Evolutionary conservation across 1,140 invertebrate genomes (phyloP), one percentile per base, ranked within the genome.

Genomic region (Tetraneura akinire): DNA sequence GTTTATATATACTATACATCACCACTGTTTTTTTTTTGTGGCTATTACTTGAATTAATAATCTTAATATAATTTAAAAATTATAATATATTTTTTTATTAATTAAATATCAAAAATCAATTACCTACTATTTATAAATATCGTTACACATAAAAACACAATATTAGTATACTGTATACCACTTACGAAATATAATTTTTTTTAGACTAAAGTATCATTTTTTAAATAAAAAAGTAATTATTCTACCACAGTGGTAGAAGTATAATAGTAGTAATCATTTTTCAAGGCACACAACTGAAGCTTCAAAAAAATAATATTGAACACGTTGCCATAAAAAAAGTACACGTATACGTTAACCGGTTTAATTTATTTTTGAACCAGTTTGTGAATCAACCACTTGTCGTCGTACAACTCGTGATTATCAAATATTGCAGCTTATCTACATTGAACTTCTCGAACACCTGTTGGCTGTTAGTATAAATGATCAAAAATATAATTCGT

Each of bases 301-400:
- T 60, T 45, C 37, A 18, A 42, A 55, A 60, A 66, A 66, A 37
- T 37, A 66, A 78, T 10, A 37, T 45, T 62, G 55, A 78, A 62
- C 37, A 62, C 71, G 55, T 78, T 42, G 42, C 74, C 23, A 78
- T 78, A 45, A 62, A 78, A n/a, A 62, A 78, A 45, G 37, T 78
- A 60, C 37, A 60, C 37, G 74, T 78, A 57, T 62, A 78, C 13
- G 37, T 57, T n/a, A 60, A 78, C 74, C 74, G 74, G 74, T 78
- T 78, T 78, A 78, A 62, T 78, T 62, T 78, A 78, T 78, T 78
- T 78, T 78, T 62, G 55, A 78, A 78, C 74, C 55, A 78, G 74
- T 78, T 78, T 37, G 37, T 78, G 74, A 76, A 76, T 76, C 53
- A 57, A 76, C 73, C 74, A 78, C 55, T 60, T 78, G 37, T 78